Conservation (phyloP, 1,140 invertebrate genomes). For the Euura saliciscinereae region DNA sequence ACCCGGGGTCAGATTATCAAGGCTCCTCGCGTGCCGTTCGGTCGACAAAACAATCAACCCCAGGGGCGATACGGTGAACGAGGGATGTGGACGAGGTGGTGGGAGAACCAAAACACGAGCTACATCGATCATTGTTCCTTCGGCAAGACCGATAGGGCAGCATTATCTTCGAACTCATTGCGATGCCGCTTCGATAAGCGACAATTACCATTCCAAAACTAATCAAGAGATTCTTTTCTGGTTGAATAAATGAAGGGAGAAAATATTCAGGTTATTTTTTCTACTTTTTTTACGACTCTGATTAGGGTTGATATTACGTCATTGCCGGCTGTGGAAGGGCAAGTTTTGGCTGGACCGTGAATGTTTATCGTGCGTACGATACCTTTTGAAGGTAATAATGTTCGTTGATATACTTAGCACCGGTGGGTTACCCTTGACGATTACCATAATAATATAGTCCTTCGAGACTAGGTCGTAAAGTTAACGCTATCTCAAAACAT, state of each 20-base stretch:
- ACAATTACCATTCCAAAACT: conserved; percentile 7
- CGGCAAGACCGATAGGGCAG: background rate
- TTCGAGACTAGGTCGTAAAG: background rate
- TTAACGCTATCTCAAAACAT: background rate
- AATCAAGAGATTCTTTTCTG: background rate
- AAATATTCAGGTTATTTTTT: too few species aligned
- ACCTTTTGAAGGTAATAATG: background rate
- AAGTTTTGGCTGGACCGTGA: background rate
- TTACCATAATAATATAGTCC: background rate
- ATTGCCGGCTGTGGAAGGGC: background rate
- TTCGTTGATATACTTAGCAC: background rate
- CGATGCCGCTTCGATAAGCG: background rate
- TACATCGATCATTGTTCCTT: conserved; percentile 5
- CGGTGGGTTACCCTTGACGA: background rate
- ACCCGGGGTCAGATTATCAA: background rate
- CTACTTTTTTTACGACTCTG: too few species aligned
- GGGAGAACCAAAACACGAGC: conserved; percentile 1
- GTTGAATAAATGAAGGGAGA: too few species aligned
- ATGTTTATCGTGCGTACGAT: background rate
- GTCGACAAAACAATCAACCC: conserved; percentile 7
- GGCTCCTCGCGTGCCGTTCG: background rate
- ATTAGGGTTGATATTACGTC: background rate
- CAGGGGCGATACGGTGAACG: background rate
- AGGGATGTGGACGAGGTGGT: background rate
- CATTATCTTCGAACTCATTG: conserved; percentile 3